Evolutionary conservation across 1,140 invertebrate genomes (phyloP).

Genomic region (Planococcus citri): DNA sequence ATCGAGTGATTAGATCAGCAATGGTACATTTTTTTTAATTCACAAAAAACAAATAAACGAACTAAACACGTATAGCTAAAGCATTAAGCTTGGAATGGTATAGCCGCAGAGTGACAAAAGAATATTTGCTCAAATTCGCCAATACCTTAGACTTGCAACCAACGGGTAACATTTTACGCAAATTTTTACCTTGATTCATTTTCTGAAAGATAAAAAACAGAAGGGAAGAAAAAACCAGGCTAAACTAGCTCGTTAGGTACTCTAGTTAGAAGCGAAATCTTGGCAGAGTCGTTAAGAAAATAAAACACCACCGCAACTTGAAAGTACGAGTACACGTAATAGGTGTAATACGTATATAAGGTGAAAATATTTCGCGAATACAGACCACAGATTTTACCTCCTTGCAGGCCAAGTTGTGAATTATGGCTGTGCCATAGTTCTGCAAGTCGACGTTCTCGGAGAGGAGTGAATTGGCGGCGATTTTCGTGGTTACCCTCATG

Average conservation of each 20-base stretch:
- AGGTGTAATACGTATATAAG: too few relatives aligned
- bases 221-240: constrained; percentile 21
- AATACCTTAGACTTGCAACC: constrained; percentile 56
- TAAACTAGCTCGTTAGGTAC: too few relatives aligned
- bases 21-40: too few relatives aligned
- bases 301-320: not conserved
- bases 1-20: too few relatives aligned
- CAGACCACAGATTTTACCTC: constrained; percentile 94
- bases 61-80: not conserved
- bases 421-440: constrained; percentile 68
- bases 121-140: not conserved
- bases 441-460: constrained; percentile 57
- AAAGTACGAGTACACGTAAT: too few relatives aligned
- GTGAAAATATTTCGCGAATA: constrained; percentile 38
- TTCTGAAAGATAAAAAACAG: constrained; percentile 46
- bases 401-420: constrained; percentile 85
- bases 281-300: not conserved
- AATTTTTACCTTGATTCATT: constrained; percentile 51
- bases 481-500: constrained; percentile 78
- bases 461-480: constrained; percentile 72
- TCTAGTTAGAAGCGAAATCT: not conserved
- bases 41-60: too few relatives aligned
- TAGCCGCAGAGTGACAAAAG: not conserved
- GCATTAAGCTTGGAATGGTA: not conserved
- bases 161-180: constrained; percentile 52